phyloP scores from a whole-genome alignment of 2,797 vertebrate genomes.

The Acanthis flammea region DNA sequence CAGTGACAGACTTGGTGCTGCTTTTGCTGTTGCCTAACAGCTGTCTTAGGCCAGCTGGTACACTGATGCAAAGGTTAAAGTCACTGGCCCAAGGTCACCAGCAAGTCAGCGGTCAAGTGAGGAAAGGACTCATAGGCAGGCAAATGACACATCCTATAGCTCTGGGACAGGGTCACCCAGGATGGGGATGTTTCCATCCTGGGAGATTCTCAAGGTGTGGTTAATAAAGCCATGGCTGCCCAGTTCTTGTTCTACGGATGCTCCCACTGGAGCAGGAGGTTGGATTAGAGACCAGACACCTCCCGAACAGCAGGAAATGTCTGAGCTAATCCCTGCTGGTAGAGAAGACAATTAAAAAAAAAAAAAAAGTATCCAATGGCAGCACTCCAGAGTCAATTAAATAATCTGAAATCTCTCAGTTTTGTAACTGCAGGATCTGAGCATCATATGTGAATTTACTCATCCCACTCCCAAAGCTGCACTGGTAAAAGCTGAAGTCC shows the following conservation, averaged over 20 bases:
- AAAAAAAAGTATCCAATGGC: not conserved
- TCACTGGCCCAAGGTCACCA: not conserved
- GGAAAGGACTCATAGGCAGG: not conserved
- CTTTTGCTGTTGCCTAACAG: not conserved
- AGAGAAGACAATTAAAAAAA: not conserved
- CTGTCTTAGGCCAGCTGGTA: not conserved
- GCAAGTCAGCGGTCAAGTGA: not conserved
- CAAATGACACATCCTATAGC: accelerated
- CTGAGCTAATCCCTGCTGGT: not conserved
- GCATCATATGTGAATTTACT: not conserved
- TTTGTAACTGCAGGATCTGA: not conserved
- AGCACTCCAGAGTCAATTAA: not conserved
- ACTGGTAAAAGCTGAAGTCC: not conserved
- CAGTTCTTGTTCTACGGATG: not conserved
- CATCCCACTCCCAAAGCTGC: not conserved
- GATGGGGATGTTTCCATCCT: not conserved
- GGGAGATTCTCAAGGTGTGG: not conserved
- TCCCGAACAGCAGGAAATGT: not conserved
- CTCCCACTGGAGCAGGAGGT: not conserved
- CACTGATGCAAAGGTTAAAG: not conserved
- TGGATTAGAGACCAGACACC: not conserved
- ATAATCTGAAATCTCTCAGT: not conserved
- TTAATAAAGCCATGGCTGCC: not conserved
- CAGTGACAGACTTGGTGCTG: not conserved
- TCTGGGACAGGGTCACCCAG: not conserved